Conservation (phyloP, 2,797 vertebrate species). For the Gephyroberyx darwinii region DNA sequence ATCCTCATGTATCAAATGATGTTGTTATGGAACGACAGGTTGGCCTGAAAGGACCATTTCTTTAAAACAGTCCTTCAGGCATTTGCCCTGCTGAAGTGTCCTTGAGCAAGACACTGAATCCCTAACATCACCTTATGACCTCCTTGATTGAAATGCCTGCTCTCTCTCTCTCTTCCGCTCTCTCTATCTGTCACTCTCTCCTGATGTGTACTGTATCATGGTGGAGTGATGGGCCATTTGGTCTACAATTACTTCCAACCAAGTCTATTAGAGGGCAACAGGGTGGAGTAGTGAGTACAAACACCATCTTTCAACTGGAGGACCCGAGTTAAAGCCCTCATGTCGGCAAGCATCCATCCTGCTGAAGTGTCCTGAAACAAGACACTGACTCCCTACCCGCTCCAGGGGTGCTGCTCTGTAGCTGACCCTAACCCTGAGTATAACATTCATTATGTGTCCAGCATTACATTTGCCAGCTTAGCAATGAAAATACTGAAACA, state of each 20-base stretch:
- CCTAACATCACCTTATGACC: neutral
- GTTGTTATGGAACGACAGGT: neutral
- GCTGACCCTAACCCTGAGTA: conserved; percentile 21
- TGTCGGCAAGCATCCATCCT: neutral
- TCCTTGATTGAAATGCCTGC: neutral
- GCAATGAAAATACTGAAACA: conserved; percentile 22
- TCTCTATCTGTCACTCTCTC: conserved; percentile 4
- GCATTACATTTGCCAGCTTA: conserved; percentile 17
- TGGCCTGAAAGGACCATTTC: too few species aligned
- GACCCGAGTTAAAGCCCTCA: neutral
- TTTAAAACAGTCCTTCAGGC: neutral
- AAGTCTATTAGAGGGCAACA: neutral
- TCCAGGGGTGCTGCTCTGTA: neutral
- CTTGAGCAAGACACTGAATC: conserved; percentile 11
- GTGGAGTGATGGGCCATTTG: neutral
- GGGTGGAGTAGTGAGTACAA: conserved; percentile 17
- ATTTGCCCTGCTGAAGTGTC: neutral
- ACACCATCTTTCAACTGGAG: conserved; percentile 15
- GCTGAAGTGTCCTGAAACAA: neutral
- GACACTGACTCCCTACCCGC: neutral
- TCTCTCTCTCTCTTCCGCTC: neutral
- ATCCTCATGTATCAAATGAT: neutral
- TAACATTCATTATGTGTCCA: conserved; percentile 37
- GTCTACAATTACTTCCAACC: neutral
- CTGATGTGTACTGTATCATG: neutral